Evolutionary conservation across 2,888 invertebrate species (phyloP).

Genomic region (Zeuzera pyrina): DNA sequence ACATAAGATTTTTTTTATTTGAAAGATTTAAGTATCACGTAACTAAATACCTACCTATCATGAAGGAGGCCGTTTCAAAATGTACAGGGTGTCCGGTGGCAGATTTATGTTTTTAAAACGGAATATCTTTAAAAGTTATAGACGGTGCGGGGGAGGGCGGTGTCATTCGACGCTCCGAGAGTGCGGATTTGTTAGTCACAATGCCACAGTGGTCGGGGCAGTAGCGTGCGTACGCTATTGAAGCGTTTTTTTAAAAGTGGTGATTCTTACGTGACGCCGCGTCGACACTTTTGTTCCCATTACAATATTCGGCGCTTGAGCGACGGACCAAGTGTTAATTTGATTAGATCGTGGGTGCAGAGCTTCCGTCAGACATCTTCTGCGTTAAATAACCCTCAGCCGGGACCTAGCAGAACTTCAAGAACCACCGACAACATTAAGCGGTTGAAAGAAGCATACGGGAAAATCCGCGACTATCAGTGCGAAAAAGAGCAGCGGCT

Average conservation of each 20-base stretch:
- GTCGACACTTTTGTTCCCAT: not conserved
- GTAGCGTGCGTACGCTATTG: too few relatives aligned
- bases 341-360: not conserved
- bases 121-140: too few relatives aligned
- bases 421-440: constrained; percentile 2
- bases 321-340: not conserved
- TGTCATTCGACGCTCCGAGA: too few relatives aligned
- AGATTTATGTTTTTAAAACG: too few relatives aligned
- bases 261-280: not conserved
- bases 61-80: too few relatives aligned
- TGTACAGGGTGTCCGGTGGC: too few relatives aligned
- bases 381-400: constrained; percentile 10
- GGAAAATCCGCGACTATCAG: constrained; percentile 2
- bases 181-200: too few relatives aligned
- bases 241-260: not conserved
- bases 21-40: too few relatives aligned
- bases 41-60: too few relatives aligned
- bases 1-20: too few relatives aligned
- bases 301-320: not conserved
- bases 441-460: constrained; percentile 1
- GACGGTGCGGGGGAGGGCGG: too few relatives aligned
- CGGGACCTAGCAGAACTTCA: constrained; percentile 6
- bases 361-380: constrained; percentile 1
- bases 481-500: constrained; percentile 1
- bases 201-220: not conserved